Conservation (phyloP, 2,113 vertebrate species). For the Tupaia chinensis region DNA sequence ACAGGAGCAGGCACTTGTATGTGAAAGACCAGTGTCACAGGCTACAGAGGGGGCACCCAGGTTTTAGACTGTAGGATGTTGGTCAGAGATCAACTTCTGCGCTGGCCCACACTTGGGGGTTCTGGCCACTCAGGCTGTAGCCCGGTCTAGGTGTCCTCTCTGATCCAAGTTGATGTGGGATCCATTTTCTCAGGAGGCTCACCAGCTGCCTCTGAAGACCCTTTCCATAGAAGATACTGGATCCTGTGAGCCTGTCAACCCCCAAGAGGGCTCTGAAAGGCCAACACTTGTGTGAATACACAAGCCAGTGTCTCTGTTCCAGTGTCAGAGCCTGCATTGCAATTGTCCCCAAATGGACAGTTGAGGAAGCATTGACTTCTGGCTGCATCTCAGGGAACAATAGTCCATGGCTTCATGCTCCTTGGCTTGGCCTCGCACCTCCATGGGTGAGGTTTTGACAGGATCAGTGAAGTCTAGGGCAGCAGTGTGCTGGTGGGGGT, state of each 20-base stretch:
- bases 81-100: neutral
- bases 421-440: neutral
- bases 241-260: neutral
- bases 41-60: neutral
- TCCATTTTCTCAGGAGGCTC: neutral
- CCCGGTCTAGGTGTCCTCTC: neutral
- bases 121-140: neutral
- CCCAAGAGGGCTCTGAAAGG: neutral
- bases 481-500: neutral
- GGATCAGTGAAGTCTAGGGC: neutral
- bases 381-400: neutral
- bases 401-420: neutral
- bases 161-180: neutral
- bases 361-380: neutral
- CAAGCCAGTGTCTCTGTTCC: slow-evolving; percentile 2
- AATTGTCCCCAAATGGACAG: neutral
- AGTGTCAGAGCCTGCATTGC: neutral
- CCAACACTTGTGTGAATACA: neutral
- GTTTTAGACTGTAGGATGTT: neutral
- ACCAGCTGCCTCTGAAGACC: neutral
- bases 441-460: neutral
- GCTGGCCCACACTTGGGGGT: neutral
- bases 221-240: neutral
- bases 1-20: neutral
- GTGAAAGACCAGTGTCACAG: neutral